A percentile compares a stretch with the other conserved stretches of the same genome.
phyloP scores from a whole-genome alignment of 2,113 vertebrate genomes.

The Gymnogyps californianus region DNA sequence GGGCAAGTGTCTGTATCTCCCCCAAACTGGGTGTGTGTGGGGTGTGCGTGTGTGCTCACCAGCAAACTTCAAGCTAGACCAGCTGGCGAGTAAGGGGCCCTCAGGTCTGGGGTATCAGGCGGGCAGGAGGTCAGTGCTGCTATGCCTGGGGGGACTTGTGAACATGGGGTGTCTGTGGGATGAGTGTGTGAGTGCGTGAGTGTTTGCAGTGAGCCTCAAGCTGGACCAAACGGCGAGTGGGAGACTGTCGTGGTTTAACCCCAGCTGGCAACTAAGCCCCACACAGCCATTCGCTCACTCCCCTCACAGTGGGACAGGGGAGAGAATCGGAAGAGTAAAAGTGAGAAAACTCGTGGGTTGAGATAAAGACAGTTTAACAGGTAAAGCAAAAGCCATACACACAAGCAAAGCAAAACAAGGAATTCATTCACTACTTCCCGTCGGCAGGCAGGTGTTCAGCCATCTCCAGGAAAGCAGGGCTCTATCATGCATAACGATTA shows the following conservation, averaged over 20 bases:
- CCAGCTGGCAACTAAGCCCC: no score
- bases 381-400: no score
- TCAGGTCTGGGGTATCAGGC: not conserved
- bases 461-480: no score
- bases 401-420: no score
- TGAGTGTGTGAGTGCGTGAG: not conserved
- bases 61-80: not conserved
- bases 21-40: fast-evolving
- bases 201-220: not conserved
- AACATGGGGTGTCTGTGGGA: not conserved
- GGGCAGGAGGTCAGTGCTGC: not conserved
- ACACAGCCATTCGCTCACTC: no score
- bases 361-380: no score
- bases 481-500: no score
- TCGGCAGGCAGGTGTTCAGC: no score
- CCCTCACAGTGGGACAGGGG: no score
- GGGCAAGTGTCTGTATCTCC: not conserved
- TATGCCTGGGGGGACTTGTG: not conserved
- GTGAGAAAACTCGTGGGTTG: no score
- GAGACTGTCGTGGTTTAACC: not conserved
- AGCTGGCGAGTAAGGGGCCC: not conserved
- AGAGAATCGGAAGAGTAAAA: no score
- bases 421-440: no score
- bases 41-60: not conserved
- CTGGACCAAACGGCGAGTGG: fast-evolving